These are phyloP conservation scores for Drosophila varians DNA, from an alignment of 1,140 invertebrate genomes.

Conservation along the genomic window DNA sequence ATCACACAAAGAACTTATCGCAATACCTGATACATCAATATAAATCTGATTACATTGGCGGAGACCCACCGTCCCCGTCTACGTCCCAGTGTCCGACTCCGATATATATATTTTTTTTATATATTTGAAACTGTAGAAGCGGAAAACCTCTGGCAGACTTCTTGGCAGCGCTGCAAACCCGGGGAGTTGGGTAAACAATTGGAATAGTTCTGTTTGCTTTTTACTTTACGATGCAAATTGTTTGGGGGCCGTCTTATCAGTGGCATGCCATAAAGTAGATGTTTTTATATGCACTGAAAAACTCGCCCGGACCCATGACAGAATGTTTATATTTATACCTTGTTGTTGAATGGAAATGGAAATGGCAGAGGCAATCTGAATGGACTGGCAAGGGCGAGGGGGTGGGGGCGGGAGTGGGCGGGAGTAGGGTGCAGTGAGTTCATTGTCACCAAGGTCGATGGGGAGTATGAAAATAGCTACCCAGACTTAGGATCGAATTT, in stretches of 20 bases:
- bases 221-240: conserved; percentile 67
- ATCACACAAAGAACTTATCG: conserved; percentile 44
- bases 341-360: conserved; percentile 10
- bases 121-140: not conserved
- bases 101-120: not conserved
- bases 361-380: conserved; percentile 1
- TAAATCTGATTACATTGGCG: conserved; percentile 12
- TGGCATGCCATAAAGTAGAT: conserved; percentile 54
- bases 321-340: conserved; percentile 28
- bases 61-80: not conserved
- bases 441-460: conserved; percentile 73
- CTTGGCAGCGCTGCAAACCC: conserved; percentile 25
- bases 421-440: conserved; percentile 40
- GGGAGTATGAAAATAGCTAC: conserved; percentile 25
- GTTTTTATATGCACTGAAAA: conserved; percentile 49
- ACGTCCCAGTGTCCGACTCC: not conserved
- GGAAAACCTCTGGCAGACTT: conserved; percentile 33
- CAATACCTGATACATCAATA: conserved; percentile 13
- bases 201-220: conserved; percentile 39
- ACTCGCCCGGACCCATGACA: conserved; percentile 34
- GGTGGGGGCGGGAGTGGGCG: not conserved
- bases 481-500: conserved; percentile 13
- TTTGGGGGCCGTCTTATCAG: conserved; percentile 55
- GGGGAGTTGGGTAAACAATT: conserved; percentile 20
- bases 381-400: not conserved